These are phyloP conservation scores for Leucopsar rothschildi DNA, from an alignment of 2,113 vertebrate genomes.

Conservation along the genomic window DNA sequence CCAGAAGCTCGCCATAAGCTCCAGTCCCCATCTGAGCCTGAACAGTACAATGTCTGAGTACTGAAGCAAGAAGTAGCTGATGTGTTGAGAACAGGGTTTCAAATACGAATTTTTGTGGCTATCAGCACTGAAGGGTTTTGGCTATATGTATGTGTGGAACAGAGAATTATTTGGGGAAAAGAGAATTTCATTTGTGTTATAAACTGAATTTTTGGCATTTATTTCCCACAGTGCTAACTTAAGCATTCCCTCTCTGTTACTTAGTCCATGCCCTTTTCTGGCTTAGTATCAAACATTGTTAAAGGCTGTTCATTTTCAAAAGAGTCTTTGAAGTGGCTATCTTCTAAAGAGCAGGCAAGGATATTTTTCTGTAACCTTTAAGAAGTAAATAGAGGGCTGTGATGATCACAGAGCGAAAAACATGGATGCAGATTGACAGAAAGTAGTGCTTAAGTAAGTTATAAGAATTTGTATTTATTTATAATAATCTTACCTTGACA, in stretches of 20 bases:
- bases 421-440: not conserved
- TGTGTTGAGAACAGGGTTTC: not conserved
- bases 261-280: slow-evolving; percentile 34
- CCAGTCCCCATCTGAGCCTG: not conserved
- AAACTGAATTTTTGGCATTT: slow-evolving; percentile 23
- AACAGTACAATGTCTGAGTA: not conserved
- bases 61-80: not conserved
- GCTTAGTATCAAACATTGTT: slow-evolving; percentile 45
- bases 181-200: not conserved
- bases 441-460: not conserved
- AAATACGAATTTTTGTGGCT: not conserved
- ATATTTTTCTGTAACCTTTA: slow-evolving; percentile 56
- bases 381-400: not conserved
- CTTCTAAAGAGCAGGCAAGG: slow-evolving; percentile 55
- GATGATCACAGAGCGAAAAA: slow-evolving; percentile 10
- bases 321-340: slow-evolving; percentile 59
- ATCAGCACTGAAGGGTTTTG: not conserved
- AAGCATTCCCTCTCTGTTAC: not conserved
- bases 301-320: slow-evolving; percentile 50
- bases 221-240: slow-evolving; percentile 16
- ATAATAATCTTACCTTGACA: not conserved
- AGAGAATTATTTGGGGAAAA: not conserved
- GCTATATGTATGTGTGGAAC: not conserved
- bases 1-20: not conserved
- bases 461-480: not conserved